A percentile compares a stretch with the other conserved stretches of the same genome.
Evolutionary conservation across 2,797 vertebrate species (phyloP).

Genomic region (Bovichtus diacanthus): DNA sequence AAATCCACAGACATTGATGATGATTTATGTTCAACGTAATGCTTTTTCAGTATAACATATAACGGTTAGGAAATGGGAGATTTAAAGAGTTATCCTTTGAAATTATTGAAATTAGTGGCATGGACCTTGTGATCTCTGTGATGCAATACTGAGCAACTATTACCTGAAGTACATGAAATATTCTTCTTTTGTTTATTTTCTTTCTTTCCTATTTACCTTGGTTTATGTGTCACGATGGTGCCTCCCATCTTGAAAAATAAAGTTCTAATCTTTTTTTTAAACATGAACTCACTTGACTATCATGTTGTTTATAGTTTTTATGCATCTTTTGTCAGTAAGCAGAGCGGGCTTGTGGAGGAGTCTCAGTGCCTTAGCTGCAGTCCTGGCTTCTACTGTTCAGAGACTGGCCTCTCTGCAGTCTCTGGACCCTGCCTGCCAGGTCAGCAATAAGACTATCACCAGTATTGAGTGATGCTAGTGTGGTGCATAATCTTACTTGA

Average conservation of each 20-base stretch:
- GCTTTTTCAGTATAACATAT: neutral
- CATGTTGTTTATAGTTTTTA: neutral
- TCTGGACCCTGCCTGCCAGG: conserved; percentile 85
- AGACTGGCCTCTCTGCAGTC: conserved; percentile 76
- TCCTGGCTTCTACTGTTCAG: conserved; percentile 85
- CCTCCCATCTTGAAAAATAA: too few species aligned
- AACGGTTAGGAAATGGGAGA: neutral
- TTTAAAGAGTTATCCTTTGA: too few species aligned
- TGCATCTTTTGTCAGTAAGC: conserved; percentile 72
- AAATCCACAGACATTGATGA: neutral
- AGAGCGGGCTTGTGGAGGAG: conserved; percentile 68
- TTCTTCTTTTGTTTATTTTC: too few species aligned
- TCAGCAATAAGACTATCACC: conserved; percentile 46
- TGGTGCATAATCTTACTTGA: neutral
- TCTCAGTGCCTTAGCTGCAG: conserved; percentile 82
- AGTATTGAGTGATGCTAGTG: neutral
- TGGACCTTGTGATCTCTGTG: neutral
- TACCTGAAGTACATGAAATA: neutral
- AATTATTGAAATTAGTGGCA: neutral
- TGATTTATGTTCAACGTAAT: neutral
- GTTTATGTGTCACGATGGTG: too few species aligned
- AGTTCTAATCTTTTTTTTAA: too few species aligned
- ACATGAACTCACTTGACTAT: neutral
- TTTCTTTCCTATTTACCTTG: too few species aligned
- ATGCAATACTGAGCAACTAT: conserved; percentile 1